Evolutionary conservation across 2,888 invertebrate species (phyloP).

Genomic region (Apantesis nais): DNA sequence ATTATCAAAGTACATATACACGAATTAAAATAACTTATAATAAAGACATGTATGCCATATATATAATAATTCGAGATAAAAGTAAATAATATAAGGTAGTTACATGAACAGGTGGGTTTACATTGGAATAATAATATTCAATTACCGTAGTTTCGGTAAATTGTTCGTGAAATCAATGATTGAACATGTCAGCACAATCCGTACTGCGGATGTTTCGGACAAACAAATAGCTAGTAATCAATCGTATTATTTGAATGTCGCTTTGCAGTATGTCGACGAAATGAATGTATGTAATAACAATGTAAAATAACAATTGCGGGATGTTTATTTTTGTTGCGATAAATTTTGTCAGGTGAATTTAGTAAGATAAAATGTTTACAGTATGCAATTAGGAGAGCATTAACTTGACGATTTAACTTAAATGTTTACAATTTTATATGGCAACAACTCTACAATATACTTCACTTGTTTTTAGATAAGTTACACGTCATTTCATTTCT

Average conservation of each 20-base stretch:
- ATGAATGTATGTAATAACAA: slow-evolving; percentile 53
- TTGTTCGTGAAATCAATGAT: slow-evolving; percentile 69
- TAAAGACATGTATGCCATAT: neutral
- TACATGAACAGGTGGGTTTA: neutral
- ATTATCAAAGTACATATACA: too few species aligned
- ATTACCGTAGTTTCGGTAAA: slow-evolving; percentile 55
- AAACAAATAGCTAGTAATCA: slow-evolving; percentile 72
- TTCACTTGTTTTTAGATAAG: neutral
- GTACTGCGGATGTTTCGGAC: slow-evolving; percentile 63
- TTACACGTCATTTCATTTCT: neutral
- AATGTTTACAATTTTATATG: neutral
- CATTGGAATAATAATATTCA: slow-evolving; percentile 42
- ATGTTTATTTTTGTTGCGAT: slow-evolving; percentile 26
- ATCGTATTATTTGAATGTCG: slow-evolving; percentile 66
- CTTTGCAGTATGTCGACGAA: slow-evolving; percentile 47
- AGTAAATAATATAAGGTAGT: neutral
- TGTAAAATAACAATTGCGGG: slow-evolving; percentile 44
- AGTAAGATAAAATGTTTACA: slow-evolving; percentile 5
- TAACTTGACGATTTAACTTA: neutral
- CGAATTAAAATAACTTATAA: neutral
- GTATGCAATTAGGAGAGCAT: neutral
- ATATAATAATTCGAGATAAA: too few species aligned
- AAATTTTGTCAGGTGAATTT: slow-evolving; percentile 6
- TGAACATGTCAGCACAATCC: slow-evolving; percentile 65
- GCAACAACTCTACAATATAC: neutral